phyloP scores from a whole-genome alignment of 2,888 invertebrate genomes.

The Conomelus anceps region DNA sequence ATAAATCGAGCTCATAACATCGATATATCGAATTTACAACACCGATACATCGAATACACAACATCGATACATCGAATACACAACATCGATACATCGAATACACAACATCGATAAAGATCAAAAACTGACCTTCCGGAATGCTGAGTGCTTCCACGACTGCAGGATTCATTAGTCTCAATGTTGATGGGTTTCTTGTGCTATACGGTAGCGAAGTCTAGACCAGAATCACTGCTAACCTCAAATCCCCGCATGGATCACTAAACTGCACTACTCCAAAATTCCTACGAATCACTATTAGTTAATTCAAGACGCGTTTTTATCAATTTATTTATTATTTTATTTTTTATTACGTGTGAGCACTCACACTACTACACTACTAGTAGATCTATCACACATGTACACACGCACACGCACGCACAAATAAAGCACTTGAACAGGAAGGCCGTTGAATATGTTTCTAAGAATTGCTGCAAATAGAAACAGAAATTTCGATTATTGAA shows the following conservation, averaged over 20 bases:
- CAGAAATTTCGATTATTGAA: background rate
- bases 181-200: background rate
- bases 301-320: background rate
- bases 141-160: background rate
- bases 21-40: background rate
- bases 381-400: background rate
- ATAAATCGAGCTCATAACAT: background rate
- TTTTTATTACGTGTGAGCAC: background rate
- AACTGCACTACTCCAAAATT: background rate
- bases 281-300: background rate
- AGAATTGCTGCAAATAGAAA: background rate
- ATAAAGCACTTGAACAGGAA: background rate
- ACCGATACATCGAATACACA: background rate
- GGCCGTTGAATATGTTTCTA: background rate
- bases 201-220: background rate
- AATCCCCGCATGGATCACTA: background rate
- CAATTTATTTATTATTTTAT: background rate
- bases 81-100: background rate
- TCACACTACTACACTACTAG: background rate
- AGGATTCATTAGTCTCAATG: background rate
- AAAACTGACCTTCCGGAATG: background rate
- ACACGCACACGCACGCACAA: background rate
- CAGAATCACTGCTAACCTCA: background rate
- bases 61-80: background rate
- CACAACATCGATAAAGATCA: background rate